phyloP scores from a whole-genome alignment of 1,140 invertebrate genomes.

The Nasonia longicornis region DNA sequence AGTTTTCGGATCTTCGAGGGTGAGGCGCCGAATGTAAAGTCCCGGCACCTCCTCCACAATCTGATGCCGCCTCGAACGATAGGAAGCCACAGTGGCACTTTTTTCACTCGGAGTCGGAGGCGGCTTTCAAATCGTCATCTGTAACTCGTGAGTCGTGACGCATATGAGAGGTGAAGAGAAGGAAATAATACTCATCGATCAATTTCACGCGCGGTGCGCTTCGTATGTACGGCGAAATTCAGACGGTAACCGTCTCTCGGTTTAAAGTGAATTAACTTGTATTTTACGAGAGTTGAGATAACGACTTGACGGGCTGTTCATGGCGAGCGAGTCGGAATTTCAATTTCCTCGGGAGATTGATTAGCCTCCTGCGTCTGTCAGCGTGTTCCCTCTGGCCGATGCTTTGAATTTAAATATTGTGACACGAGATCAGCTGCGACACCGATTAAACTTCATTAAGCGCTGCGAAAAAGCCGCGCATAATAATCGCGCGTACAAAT shows the following conservation, averaged over 20 bases:
- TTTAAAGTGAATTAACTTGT: constrained; percentile 18
- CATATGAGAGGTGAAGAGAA: neutral
- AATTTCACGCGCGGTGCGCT: neutral
- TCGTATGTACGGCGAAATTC: neutral
- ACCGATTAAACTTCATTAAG: too few species aligned
- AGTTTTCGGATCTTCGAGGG: constrained; percentile 63
- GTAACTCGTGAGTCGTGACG: too few species aligned
- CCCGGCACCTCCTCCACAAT: constrained; percentile 64
- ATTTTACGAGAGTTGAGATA: constrained; percentile 9
- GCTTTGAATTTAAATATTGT: constrained; percentile 9
- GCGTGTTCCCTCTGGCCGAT: neutral
- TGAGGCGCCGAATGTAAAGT: constrained; percentile 64
- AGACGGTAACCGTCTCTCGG: neutral
- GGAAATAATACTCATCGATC: neutral
- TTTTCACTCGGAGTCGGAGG: neutral
- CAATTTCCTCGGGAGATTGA: neutral
- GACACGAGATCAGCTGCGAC: neutral
- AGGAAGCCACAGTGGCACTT: constrained; percentile 58
- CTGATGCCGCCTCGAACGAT: constrained; percentile 56
- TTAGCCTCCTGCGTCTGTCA: neutral
- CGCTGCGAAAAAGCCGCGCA: too few species aligned
- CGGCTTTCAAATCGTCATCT: neutral
- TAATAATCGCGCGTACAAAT: too few species aligned
- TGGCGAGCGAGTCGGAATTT: neutral
- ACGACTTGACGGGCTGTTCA: neutral